Conservation (phyloP, 2,888 invertebrate genomes). For the Mactromeris polynyma region DNA sequence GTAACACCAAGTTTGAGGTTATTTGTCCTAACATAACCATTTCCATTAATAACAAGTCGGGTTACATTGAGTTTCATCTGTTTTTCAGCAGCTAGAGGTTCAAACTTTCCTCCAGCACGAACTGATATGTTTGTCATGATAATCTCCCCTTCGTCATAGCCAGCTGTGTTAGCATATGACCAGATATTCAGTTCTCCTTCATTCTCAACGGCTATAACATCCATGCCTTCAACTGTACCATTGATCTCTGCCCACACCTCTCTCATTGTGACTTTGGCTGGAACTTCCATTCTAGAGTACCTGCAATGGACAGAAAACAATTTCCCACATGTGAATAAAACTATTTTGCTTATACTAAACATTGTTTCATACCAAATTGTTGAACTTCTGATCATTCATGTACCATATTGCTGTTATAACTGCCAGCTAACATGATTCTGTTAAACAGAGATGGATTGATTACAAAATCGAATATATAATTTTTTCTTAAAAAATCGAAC, state of each 20-base stretch:
- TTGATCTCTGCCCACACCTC: conserved; percentile 81
- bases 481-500: too few species aligned
- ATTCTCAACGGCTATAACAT: conserved; percentile 77
- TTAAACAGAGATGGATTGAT: too few species aligned
- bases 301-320: conserved; percentile 52
- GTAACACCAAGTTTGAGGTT: conserved; percentile 69
- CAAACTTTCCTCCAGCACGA: conserved; percentile 79
- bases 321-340: not conserved
- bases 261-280: conserved; percentile 72
- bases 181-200: conserved; percentile 77
- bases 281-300: conserved; percentile 71
- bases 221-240: conserved; percentile 75
- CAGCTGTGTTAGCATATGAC: conserved; percentile 76
- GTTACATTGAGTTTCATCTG: conserved; percentile 70
- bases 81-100: conserved; percentile 71
- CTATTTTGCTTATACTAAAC: not conserved
- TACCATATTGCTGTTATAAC: not conserved
- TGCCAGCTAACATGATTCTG: not conserved
- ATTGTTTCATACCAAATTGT: not conserved
- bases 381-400: not conserved
- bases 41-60: conserved; percentile 75
- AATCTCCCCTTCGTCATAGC: conserved; percentile 68
- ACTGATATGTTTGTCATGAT: conserved; percentile 75
- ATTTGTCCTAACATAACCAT: conserved; percentile 79
- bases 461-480: too few species aligned